Evolutionary conservation across 2,113 vertebrate species (phyloP), one percentile per base, ranked within the genome.

Genomic region (Gorsachius goisagi): DNA sequence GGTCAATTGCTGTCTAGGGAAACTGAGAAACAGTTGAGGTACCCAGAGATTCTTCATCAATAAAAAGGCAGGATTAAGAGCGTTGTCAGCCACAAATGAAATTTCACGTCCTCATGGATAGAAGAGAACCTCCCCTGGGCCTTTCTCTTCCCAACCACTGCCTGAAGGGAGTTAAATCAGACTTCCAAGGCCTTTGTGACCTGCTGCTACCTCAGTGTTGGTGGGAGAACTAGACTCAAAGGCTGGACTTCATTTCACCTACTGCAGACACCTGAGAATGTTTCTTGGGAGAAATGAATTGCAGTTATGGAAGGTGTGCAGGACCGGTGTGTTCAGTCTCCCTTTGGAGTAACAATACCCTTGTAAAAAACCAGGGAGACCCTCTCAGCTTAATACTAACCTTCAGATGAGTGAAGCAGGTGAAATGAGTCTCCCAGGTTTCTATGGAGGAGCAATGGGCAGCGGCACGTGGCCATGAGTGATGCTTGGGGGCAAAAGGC

Each of bases 1-100:
- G 90, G 85, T 93, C 88, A 95, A 83, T 67, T 71, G 62, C 59
- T 88, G 80, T 71, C 71, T 37, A 74, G 80, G 80, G 93, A 93
- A 88, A 73, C 44, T 30, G 62, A 88, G 78, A 90, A 77, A 66
- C 60, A 59, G 50, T 69, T 47, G 55, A 79, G 76, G 62, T 71
- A 44, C 52, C 62, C 28, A 79, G 81, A 58, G 41, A 52, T 49
- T 83, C 62, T 47, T 86, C 76, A 89, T 66, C 85, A 91, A 79
- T 58, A 73, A 60, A 73, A 84, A 68, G 45, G 32, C 27, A 68
- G n/a, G 53, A 84, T 90, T 78, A 80, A 85, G 52, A 83, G 69
- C 1, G 1, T 4, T 82, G 85, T 58, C 80, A 59, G 32, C 20
- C 69, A 85, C 58, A 85, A 85, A 95, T 30, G 63, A 93, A 69